phyloP scores from a whole-genome alignment of 2,797 vertebrate genomes.

The Anomalospiza imberbis region DNA sequence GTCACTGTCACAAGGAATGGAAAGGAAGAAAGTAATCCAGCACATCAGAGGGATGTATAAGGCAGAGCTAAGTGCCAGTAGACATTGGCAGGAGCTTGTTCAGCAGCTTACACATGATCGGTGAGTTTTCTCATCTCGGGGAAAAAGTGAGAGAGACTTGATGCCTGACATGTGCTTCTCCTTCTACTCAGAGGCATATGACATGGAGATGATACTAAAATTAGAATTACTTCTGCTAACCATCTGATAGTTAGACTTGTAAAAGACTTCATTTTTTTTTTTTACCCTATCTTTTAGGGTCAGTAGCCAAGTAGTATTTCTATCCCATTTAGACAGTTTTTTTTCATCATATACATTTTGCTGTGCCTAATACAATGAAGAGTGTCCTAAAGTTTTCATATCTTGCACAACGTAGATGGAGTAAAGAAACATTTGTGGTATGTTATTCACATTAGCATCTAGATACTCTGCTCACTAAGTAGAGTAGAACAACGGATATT shows the following conservation, averaged over 20 bases:
- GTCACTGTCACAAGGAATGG: conserved; percentile 93
- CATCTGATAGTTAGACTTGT: neutral
- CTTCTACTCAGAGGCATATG: neutral
- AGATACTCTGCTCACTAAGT: neutral
- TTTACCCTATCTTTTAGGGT: neutral
- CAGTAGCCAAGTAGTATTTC: neutral
- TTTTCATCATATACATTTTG: neutral
- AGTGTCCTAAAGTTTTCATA: neutral
- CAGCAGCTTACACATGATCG: conserved; percentile 95
- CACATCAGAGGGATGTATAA: conserved; percentile 96
- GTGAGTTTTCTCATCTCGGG: conserved; percentile 65
- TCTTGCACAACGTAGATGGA: neutral
- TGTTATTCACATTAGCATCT: neutral
- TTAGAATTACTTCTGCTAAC: neutral
- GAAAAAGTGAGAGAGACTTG: neutral
- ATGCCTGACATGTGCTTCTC: neutral
- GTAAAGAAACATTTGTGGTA: neutral
- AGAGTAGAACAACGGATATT: neutral
- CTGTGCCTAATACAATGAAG: neutral
- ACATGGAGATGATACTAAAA: neutral
- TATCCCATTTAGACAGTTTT: neutral
- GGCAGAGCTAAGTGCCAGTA: conserved; percentile 91
- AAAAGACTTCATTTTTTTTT: neutral
- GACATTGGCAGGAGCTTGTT: conserved; percentile 96
- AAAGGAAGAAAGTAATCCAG: conserved; percentile 97